Evolutionary conservation across 2,888 invertebrate species (phyloP).

Genomic region (Andrena dorsata): DNA sequence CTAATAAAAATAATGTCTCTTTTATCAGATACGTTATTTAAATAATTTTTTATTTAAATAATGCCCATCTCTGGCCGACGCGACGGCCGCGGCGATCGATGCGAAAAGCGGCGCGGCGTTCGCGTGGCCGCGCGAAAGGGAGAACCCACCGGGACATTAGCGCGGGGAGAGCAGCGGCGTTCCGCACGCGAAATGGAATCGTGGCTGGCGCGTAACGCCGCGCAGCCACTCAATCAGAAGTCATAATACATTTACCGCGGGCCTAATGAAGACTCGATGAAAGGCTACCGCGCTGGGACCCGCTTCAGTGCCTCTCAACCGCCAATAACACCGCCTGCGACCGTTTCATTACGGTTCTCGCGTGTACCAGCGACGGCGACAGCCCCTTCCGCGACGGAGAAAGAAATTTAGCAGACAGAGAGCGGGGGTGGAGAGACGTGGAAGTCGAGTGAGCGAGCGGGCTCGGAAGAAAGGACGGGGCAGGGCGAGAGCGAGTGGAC

Average conservation of each 20-base stretch:
- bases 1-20: no score
- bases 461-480: slow-evolving; percentile 41
- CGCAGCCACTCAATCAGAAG: slow-evolving; percentile 84
- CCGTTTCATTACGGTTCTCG: not conserved
- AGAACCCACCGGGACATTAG: not conserved
- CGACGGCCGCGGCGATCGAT: slow-evolving; percentile 8
- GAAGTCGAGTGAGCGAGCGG: not conserved
- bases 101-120: not conserved
- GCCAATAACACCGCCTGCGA: not conserved
- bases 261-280: slow-evolving; percentile 85
- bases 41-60: no score
- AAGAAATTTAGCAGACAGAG: not conserved
- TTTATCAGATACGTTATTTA: no score
- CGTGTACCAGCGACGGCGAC: not conserved
- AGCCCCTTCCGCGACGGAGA: not conserved
- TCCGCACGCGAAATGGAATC: slow-evolving; percentile 2
- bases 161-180: not conserved
- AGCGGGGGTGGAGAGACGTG: not conserved
- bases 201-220: slow-evolving; percentile 57
- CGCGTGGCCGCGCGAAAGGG: slow-evolving; percentile 11
- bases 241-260: slow-evolving; percentile 85
- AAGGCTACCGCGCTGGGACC: slow-evolving; percentile 79
- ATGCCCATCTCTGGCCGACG: no score
- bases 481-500: slow-evolving; percentile 32
- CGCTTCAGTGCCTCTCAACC: slow-evolving; percentile 73